Percentiles rank a stretch among this genome's conserved stretches.
These are phyloP conservation scores for Labeo calbasu DNA, from an alignment of 2,797 vertebrate species.

Conservation along the genomic window DNA sequence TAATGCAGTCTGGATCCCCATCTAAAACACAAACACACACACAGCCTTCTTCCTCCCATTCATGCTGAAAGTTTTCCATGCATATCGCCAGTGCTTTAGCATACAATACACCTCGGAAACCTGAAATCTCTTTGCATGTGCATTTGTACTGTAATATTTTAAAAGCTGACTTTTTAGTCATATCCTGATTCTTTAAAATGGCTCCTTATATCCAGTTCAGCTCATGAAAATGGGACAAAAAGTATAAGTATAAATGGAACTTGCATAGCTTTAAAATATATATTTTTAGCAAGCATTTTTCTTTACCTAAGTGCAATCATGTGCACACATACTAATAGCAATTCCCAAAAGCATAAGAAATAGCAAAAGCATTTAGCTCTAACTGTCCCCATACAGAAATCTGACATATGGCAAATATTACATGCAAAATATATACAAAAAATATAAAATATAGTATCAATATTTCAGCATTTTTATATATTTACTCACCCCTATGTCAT, in stretches of 20 bases:
- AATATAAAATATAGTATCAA: not conserved
- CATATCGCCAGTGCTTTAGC: not conserved
- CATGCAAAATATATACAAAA: not conserved
- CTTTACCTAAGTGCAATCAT: not conserved
- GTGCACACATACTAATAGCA: not conserved
- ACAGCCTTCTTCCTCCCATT: not conserved
- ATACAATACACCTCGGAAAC: not conserved
- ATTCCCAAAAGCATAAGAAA: not conserved
- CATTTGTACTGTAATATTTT: not conserved
- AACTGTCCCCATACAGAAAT: not conserved
- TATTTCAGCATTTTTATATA: not conserved
- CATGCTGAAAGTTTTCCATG: not conserved
- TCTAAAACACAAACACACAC: constrained; percentile 18
- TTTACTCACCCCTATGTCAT: too few species aligned
- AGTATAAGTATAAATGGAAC: not conserved
- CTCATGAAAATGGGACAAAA: constrained; percentile 2
- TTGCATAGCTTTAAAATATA: constrained; percentile 3
- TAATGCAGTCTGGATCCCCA: not conserved
- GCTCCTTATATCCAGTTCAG: not conserved
- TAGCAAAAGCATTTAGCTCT: constrained; percentile 6
- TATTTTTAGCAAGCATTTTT: constrained; percentile 8
- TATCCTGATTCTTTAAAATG: not conserved
- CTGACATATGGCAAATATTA: constrained; percentile 12
- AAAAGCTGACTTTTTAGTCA: not conserved
- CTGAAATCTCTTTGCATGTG: not conserved